phyloP scores from a whole-genome alignment of 2,888 invertebrate genomes.

The Xestia c-nigrum region DNA sequence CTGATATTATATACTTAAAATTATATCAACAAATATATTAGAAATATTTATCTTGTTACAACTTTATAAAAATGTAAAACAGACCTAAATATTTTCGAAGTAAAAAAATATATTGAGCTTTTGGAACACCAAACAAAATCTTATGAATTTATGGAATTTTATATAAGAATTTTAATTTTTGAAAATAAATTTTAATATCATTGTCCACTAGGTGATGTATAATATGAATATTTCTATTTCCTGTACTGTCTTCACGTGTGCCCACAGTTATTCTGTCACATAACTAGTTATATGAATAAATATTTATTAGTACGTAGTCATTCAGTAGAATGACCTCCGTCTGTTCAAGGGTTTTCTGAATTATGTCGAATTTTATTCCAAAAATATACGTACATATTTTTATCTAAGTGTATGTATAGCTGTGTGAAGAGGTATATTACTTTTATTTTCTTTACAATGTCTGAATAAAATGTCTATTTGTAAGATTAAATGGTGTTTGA shows the following conservation, averaged over 20 bases:
- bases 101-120: constrained; percentile 77
- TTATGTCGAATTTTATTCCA: constrained; percentile 87
- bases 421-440: constrained; percentile 84
- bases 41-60: constrained; percentile 64
- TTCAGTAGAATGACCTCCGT: constrained; percentile 74
- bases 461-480: constrained; percentile 88
- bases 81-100: constrained; percentile 53
- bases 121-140: constrained; percentile 84
- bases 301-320: constrained; percentile 68
- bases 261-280: constrained; percentile 75
- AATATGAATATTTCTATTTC: constrained; percentile 65
- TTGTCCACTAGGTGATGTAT: constrained; percentile 66
- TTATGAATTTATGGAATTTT: constrained; percentile 84
- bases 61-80: constrained; percentile 56
- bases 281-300: constrained; percentile 61
- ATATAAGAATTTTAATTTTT: constrained; percentile 66
- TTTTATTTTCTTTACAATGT: constrained; percentile 89
- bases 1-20: constrained; percentile 46
- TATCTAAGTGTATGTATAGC: constrained; percentile 85
- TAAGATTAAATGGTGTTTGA: constrained; percentile 76
- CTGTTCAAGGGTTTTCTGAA: constrained; percentile 78
- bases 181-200: constrained; percentile 57
- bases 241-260: constrained; percentile 65
- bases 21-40: constrained; percentile 53
- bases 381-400: constrained; percentile 86